phyloP scores from a whole-genome alignment of 2,888 invertebrate genomes.

The Norana najaformis region DNA sequence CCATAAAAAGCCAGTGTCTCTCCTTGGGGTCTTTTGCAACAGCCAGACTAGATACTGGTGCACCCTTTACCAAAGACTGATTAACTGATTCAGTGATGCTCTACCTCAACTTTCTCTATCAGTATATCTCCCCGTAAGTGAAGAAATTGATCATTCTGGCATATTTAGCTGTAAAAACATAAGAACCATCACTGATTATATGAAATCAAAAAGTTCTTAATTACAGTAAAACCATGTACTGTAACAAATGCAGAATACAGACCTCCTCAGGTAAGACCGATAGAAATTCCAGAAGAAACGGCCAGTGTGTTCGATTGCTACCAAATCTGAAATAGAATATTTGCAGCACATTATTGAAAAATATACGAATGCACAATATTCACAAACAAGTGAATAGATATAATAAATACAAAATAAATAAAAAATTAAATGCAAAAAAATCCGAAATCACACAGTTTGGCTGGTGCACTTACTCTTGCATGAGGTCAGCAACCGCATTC shows the following conservation, averaged over 20 bases:
- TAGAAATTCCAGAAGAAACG: slow-evolving; percentile 86
- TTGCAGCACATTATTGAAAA: too few relatives aligned
- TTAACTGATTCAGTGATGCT: too few relatives aligned
- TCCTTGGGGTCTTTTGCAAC: too few relatives aligned
- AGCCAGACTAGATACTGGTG: too few relatives aligned
- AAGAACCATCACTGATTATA: too few relatives aligned
- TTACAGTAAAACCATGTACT: neutral
- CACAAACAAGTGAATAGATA: neutral
- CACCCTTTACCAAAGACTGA: too few relatives aligned
- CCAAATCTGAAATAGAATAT: slow-evolving; percentile 55
- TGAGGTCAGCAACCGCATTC: slow-evolving; percentile 81
- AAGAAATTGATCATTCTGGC: too few relatives aligned
- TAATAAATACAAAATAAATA: neutral
- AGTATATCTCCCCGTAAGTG: too few relatives aligned
- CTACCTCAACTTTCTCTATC: too few relatives aligned
- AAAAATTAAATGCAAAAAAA: neutral
- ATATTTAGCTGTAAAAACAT: too few relatives aligned
- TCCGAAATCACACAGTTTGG: neutral
- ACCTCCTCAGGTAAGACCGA: slow-evolving; percentile 95
- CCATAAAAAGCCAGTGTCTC: too few relatives aligned
- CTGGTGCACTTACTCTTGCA: slow-evolving; percentile 69
- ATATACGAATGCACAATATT: neutral
- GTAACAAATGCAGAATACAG: slow-evolving; percentile 3
- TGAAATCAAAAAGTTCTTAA: too few relatives aligned
- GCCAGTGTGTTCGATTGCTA: slow-evolving; percentile 66